Evolutionary conservation across 1,140 invertebrate genomes (phyloP), one percentile per base, ranked within the genome.

Genomic region (Uloborus diversus): DNA sequence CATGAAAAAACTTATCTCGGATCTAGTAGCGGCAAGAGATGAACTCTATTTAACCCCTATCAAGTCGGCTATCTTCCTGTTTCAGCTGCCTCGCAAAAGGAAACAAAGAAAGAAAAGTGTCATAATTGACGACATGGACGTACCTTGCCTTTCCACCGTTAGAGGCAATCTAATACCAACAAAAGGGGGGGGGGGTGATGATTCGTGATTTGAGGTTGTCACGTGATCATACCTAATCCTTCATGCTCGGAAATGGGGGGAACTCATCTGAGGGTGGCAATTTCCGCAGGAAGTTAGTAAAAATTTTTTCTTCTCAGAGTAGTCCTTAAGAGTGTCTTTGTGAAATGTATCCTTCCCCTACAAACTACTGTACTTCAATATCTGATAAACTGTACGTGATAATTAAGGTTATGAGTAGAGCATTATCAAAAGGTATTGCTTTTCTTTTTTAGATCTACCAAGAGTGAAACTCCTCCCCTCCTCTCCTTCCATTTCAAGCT

Each of bases 241-340:
- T 71, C 68, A 71, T 71, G 33, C 33, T 37, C 68, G 33, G 68
- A 59, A 71, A 71, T 49, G 57, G 70, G 53, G 33, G 51, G 37
- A 42, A 62, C 47, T 61, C 56, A 59, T 33, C 56, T 73, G 70
- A 73, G 25, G 61, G 70, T 73, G 42, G 70, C 57, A 73, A 73
- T 73, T 73, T 73, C 70, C 70, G 70, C 70, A 73, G 70, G 70
- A 73, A 73, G 70, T 73, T 49, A 17, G 37, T n/a, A 14, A 20
- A 5, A n/a, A n/a, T n/a, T n/a, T 3, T 14, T 17, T 64, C 1
- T 23, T 25, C 20, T 4, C 14, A 37, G 61, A 9, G 61, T 37
- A 47, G 37, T 64, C 32, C 33, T 42, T 14, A 61, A 61, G 33
- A 47, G 42, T 17, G 9, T 23, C 51, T 7, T 9, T 53, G 51